A percentile compares a stretch with the other conserved stretches of the same genome.
phyloP scores from a whole-genome alignment of 2,888 invertebrate species.

The Calliopum simillimum region DNA sequence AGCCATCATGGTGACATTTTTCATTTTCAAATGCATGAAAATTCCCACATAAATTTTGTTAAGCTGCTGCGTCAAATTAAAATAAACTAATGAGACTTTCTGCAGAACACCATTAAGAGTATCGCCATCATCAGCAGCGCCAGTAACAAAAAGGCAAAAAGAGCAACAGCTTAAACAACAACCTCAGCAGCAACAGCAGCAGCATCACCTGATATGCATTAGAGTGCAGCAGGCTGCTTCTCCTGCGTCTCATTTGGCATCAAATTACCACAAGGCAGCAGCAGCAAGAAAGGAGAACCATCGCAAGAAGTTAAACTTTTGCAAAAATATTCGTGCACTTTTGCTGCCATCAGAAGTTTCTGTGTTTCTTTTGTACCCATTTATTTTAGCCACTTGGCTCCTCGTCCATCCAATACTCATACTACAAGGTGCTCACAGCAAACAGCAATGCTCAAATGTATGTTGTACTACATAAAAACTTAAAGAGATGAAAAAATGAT shows the following conservation, averaged over 20 bases:
- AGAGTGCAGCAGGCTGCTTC: constrained; percentile 38
- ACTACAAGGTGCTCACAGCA: constrained; percentile 4
- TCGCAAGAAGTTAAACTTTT: background rate
- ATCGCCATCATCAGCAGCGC: background rate
- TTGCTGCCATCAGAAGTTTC: too few relatives aligned
- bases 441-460: background rate
- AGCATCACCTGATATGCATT: constrained; percentile 58
- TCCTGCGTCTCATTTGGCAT: constrained; percentile 53
- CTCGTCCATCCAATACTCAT: too few relatives aligned
- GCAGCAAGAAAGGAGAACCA: background rate
- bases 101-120: constrained; percentile 36
- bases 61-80: constrained; percentile 61
- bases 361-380: too few relatives aligned
- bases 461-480: constrained; percentile 19
- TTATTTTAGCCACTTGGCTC: too few relatives aligned
- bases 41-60: constrained; percentile 64
- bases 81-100: constrained; percentile 61
- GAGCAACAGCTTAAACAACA: constrained; percentile 3
- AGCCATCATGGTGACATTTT: constrained; percentile 8
- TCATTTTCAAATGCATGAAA: constrained; percentile 30
- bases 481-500: constrained; percentile 22
- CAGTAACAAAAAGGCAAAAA: constrained; percentile 1
- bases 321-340: too few relatives aligned
- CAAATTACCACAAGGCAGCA: constrained; percentile 16
- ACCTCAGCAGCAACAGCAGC: constrained; percentile 27